Conservation (phyloP, 2,888 invertebrate genomes). For the Lottia scabra region DNA sequence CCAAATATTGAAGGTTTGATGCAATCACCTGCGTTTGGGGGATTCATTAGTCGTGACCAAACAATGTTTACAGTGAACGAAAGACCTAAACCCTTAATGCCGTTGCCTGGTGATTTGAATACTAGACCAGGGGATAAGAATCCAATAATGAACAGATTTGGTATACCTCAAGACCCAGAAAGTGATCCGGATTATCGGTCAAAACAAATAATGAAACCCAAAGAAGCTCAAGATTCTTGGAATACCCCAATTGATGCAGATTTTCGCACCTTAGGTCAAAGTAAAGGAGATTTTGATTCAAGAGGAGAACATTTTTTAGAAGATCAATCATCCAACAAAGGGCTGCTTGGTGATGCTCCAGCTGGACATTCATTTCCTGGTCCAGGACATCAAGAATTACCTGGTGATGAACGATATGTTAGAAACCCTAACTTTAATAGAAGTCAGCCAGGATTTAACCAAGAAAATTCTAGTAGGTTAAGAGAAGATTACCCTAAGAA, state of each 20-base stretch:
- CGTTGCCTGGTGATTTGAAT: too few species aligned
- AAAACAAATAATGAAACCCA: neutral
- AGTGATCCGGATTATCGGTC: neutral
- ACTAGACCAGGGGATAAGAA: too few species aligned
- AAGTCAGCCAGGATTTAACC: neutral
- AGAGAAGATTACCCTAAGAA: neutral
- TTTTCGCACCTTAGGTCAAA: neutral
- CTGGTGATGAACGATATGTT: neutral
- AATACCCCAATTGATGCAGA: neutral
- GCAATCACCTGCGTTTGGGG: too few species aligned
- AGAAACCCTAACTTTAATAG: neutral
- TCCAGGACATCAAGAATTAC: neutral
- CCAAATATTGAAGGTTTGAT: too few species aligned
- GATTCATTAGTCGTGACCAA: too few species aligned
- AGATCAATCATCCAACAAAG: constrained; percentile 8
- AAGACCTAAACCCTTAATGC: too few species aligned
- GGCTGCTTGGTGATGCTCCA: constrained; percentile 29
- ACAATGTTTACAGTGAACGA: too few species aligned
- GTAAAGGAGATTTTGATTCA: neutral
- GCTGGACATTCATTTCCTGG: constrained; percentile 5
- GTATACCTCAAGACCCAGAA: neutral
- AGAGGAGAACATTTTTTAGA: neutral
- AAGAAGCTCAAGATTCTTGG: neutral
- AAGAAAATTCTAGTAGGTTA: neutral
- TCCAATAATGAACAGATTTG: too few species aligned